Base-by-base conservation (phyloP, 2,888 invertebrate genomes). In the Caenorhabditis auriculariae region DNA sequence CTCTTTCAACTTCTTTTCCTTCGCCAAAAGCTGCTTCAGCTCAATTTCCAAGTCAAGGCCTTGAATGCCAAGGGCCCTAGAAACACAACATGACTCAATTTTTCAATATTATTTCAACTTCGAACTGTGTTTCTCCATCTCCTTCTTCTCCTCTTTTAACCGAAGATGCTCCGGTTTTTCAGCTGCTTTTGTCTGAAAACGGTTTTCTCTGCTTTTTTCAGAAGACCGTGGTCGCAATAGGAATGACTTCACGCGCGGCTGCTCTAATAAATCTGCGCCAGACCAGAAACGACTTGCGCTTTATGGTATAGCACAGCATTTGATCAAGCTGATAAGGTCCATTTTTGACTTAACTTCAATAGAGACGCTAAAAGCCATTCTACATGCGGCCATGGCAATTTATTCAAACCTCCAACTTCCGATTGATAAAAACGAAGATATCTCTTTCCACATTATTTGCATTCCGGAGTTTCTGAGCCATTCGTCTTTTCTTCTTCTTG, bases 361-460 rank as follows among this genome's bases (percentile, higher is more conserved):
- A n/a, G n/a, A n/a, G n/a, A n/a, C n/a, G n/a, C n/a, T n/a, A n/a
- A n/a, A n/a, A n/a, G n/a, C n/a, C n/a, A n/a, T n/a, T n/a, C n/a
- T n/a, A n/a, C n/a, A n/a, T n/a, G n/a, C n/a, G n/a, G n/a, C n/a
- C n/a, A n/a, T n/a, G n/a, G n/a, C n/a, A n/a, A n/a, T n/a, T n/a
- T n/a, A n/a, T n/a, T n/a, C n/a, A n/a, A n/a, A 55, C 55, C 38
- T 55, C 52, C 12, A 62, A 41, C 53, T 61, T 64, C 21, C 58
- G 35, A 28, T 63, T 69, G 54, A 66, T 65, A 32, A 69, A 69
- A 1, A 60, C 51, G 42, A 69, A 69, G 37, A 69, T 68, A 29
- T 60, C 57, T 19, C 12, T 42, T 44, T 66, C 61, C 2, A 38
- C 52, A 1, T 50, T 52, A 17, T 55, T 44, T 0, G 15, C 12